These are phyloP conservation scores for Theocolax elegans DNA, from an alignment of 1,140 invertebrate species.

Conservation along the genomic window DNA sequence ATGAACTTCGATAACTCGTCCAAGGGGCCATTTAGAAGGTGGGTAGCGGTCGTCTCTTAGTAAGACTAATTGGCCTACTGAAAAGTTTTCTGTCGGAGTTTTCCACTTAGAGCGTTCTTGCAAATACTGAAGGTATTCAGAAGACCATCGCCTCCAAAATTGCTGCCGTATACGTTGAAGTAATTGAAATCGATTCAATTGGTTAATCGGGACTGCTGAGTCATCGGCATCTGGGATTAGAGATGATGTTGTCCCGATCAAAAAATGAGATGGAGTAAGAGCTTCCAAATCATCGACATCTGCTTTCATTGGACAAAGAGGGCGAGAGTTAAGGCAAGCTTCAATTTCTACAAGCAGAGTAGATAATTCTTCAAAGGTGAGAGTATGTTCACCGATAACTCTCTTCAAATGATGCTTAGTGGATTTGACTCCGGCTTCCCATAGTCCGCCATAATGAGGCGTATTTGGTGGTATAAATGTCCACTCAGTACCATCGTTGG, in stretches of 20 bases:
- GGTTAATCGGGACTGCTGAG: conserved; percentile 11
- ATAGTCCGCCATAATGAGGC: neutral
- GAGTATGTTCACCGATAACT: neutral
- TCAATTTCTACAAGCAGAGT: too few relatives aligned
- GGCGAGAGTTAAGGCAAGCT: too few relatives aligned
- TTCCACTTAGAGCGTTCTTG: conserved; percentile 48
- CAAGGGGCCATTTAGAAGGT: conserved; percentile 47
- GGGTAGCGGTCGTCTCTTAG: conserved; percentile 46
- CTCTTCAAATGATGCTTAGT: neutral
- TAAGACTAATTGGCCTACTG: conserved; percentile 37
- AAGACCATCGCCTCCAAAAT: conserved; percentile 49
- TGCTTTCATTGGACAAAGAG: neutral
- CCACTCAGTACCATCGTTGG: neutral
- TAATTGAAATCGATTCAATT: conserved; percentile 44
- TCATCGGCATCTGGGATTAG: neutral
- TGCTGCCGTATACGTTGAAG: conserved; percentile 44
- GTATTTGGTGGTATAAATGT: neutral
- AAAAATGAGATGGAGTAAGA: neutral
- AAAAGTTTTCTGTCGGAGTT: conserved; percentile 14
- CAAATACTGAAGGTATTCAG: conserved; percentile 47
- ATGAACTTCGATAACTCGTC: conserved; percentile 42
- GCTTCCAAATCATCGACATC: neutral
- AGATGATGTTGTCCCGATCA: neutral
- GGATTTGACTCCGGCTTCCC: neutral
- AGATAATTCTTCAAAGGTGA: too few relatives aligned